These are phyloP conservation scores for Grammomys surdaster DNA, from an alignment of 2,113 vertebrate genomes.

Conservation along the genomic window DNA sequence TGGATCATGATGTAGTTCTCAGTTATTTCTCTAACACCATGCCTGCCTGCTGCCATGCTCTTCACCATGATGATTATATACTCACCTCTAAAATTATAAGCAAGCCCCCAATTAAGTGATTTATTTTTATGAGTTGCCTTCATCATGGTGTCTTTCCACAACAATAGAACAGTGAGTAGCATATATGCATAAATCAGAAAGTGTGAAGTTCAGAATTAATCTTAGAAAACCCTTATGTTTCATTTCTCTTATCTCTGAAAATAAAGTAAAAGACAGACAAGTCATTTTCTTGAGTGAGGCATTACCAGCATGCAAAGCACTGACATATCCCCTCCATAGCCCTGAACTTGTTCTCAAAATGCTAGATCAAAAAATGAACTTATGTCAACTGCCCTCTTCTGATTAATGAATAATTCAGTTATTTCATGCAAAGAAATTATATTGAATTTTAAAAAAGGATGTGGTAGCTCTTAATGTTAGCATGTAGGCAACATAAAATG, in stretches of 20 bases:
- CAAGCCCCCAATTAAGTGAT: neutral
- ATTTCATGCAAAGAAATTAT: conserved; percentile 28
- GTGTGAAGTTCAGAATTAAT: neutral
- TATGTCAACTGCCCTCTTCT: neutral
- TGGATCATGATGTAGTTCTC: neutral
- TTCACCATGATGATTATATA: neutral
- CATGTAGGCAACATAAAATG: neutral
- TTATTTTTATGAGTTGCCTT: neutral
- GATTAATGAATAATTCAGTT: neutral
- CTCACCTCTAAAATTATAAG: neutral
- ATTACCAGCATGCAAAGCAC: neutral
- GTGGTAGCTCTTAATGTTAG: neutral
- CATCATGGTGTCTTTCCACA: neutral
- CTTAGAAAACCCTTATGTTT: neutral
- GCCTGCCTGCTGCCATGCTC: neutral
- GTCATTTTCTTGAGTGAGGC: neutral
- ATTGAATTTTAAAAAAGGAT: neutral
- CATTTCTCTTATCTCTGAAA: conserved; percentile 2
- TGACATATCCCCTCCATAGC: neutral
- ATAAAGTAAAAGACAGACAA: neutral
- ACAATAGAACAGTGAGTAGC: neutral
- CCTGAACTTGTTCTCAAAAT: neutral
- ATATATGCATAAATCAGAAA: neutral
- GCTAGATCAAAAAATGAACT: neutral
- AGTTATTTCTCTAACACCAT: neutral